Evolutionary conservation across 2,888 invertebrate genomes (phyloP), one percentile per base, ranked within the genome.

Genomic region (Molanna angustata): DNA sequence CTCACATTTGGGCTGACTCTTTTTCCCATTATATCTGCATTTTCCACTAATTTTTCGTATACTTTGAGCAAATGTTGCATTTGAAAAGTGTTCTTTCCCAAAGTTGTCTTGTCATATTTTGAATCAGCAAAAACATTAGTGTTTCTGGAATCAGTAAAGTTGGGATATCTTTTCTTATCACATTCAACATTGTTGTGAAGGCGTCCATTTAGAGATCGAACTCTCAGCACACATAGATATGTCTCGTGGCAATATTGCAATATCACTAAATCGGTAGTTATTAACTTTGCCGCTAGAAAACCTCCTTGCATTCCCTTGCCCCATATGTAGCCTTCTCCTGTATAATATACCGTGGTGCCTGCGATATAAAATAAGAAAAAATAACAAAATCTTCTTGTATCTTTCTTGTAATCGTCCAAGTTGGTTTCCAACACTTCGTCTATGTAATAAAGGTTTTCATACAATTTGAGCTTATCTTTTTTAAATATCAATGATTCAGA

Each of bases 171-270:
- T n/a, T n/a, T n/a, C n/a, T n/a, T n/a, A n/a, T n/a, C n/a, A n/a
- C n/a, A n/a, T n/a, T n/a, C n/a, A n/a, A n/a, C n/a, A n/a, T n/a
- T n/a, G n/a, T n/a, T 20, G 7, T 47, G 11, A 7, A 53, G 42
- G 13, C 33, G 21, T 11, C 20, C 9, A 33, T 49, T 53, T 9
- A 53, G 14, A 2, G 42, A 22, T 44, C 17, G 22, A 11, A 49
- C 19, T 21, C 53, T 19, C 3, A 49, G 13, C 3, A 45, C 17
- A 27, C 17, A 40, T 16, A 44, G 40, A 31, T 54, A 49, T 2
- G 49, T 19, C 27, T 54, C 54, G 14, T 46, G 43, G 14, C 39
- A 37, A 35, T 44, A 49, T 22, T 45, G 41, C n/a, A 49, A 40
- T 16, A 45, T 41, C 1, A 50, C 14, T 17, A 49, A 20, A 45